These are phyloP conservation scores for Wiebesia pumilae DNA, from an alignment of 1,140 invertebrate species.

Conservation along the genomic window DNA sequence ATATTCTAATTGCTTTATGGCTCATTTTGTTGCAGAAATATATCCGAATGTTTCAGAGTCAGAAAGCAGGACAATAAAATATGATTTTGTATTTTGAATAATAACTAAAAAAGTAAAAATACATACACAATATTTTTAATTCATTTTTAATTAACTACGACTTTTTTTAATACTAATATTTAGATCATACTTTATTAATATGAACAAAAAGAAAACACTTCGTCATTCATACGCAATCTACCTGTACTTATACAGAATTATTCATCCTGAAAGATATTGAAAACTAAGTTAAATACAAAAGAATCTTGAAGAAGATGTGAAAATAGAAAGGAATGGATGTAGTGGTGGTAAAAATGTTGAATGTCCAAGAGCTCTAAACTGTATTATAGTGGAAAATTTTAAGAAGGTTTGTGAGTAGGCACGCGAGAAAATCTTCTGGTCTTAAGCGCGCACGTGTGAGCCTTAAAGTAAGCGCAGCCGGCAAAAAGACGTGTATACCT, in stretches of 20 bases:
- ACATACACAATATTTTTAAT: too few relatives aligned
- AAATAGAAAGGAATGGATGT: background rate
- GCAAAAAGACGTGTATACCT: conserved; percentile 6
- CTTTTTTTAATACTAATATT: too few relatives aligned
- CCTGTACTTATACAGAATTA: background rate
- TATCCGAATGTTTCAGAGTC: too few relatives aligned
- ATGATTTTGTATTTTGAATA: too few relatives aligned
- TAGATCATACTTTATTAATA: too few relatives aligned
- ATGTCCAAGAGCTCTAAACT: conserved; percentile 5
- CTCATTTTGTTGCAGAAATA: too few relatives aligned
- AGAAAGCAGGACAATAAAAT: too few relatives aligned
- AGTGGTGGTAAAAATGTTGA: background rate
- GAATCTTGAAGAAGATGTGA: background rate
- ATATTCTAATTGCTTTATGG: too few relatives aligned
- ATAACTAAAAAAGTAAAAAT: too few relatives aligned
- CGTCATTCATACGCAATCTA: background rate
- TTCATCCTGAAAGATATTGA: background rate
- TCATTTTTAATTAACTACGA: too few relatives aligned
- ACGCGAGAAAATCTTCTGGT: conserved; percentile 19
- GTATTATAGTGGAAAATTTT: background rate
- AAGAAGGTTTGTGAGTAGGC: background rate
- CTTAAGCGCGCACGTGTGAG: background rate
- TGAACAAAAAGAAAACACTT: background rate
- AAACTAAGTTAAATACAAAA: background rate
- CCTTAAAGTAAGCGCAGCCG: background rate